phyloP scores from a whole-genome alignment of 2,888 invertebrate species.

The Microctonus hyperodae region DNA sequence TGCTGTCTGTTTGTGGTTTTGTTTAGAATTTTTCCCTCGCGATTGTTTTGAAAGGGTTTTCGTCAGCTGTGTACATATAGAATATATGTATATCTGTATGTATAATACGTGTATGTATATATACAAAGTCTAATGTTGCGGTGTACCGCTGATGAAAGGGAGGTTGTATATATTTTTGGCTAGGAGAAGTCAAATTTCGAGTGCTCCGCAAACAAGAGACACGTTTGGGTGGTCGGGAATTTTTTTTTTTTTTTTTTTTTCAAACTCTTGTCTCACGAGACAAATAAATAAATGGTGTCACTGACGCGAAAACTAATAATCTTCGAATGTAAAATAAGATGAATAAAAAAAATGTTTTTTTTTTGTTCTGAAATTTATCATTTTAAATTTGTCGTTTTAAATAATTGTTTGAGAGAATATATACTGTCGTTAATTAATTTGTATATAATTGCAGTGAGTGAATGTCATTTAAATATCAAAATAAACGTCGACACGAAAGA shows the following conservation, averaged over 20 bases:
- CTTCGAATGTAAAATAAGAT: background rate
- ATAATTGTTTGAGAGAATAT: too few species aligned
- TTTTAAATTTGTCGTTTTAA: too few species aligned
- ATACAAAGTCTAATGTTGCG: conserved; percentile 26
- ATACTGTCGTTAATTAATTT: background rate
- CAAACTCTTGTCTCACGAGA: background rate
- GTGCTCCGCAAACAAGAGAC: conserved; percentile 51
- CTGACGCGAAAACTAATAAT: background rate
- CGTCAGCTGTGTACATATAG: conserved; percentile 50
- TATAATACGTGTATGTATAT: too few species aligned
- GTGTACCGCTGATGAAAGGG: conserved; percentile 38
- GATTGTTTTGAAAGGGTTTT: conserved; percentile 50
- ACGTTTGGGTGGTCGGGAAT: conserved; percentile 28
- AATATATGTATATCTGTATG: conserved; percentile 20
- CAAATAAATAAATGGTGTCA: conserved; percentile 13
- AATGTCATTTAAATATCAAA: background rate
- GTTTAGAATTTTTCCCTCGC: conserved; percentile 15
- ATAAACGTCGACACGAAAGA: conserved; percentile 24
- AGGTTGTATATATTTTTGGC: conserved; percentile 51
- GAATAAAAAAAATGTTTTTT: background rate
- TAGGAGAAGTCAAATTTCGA: conserved; percentile 55
- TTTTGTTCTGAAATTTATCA: too few species aligned
- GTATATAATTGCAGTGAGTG: conserved; percentile 6
- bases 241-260: conserved; percentile 19
- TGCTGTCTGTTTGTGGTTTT: background rate